Conservation (phyloP, 2,888 invertebrate species). For the Sipha maydis region DNA sequence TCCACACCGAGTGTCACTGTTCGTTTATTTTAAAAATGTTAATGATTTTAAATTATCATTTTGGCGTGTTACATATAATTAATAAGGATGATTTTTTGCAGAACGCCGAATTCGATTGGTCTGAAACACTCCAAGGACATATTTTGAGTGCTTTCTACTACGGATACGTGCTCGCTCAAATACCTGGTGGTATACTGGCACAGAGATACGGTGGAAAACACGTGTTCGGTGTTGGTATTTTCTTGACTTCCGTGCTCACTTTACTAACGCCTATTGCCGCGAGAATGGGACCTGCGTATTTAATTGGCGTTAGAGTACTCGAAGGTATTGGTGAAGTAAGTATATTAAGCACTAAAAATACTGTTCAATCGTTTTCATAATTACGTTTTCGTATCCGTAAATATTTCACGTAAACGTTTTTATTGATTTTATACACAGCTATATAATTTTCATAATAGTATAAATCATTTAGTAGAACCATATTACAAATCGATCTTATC, state of each 20-base stretch:
- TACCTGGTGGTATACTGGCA: conserved; percentile 70
- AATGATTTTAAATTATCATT: background rate
- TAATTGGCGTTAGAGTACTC: conserved; percentile 72
- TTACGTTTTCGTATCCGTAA: background rate
- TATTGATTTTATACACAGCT: too few relatives aligned
- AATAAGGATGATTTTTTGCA: conserved; percentile 42
- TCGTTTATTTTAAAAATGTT: background rate
- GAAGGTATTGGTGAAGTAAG: conserved; percentile 70
- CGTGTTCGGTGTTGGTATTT: conserved; percentile 69
- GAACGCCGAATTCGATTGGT: conserved; percentile 68
- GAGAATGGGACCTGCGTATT: conserved; percentile 70
- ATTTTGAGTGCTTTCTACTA: conserved; percentile 70
- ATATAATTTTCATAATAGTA: too few relatives aligned
- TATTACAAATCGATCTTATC: too few relatives aligned
- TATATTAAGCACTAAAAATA: background rate
- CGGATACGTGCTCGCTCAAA: conserved; percentile 70
- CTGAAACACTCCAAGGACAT: conserved; percentile 68
- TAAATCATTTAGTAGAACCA: too few relatives aligned
- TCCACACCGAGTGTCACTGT: background rate
- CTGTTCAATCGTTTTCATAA: background rate
- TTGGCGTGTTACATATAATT: background rate
- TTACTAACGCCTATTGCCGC: conserved; percentile 69
- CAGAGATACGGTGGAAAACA: conserved; percentile 69
- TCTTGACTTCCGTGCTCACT: conserved; percentile 69
- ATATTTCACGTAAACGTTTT: too few relatives aligned